Evolutionary conservation across 2,888 invertebrate species (phyloP).

Genomic region (Cryptocheilus praepositus): DNA sequence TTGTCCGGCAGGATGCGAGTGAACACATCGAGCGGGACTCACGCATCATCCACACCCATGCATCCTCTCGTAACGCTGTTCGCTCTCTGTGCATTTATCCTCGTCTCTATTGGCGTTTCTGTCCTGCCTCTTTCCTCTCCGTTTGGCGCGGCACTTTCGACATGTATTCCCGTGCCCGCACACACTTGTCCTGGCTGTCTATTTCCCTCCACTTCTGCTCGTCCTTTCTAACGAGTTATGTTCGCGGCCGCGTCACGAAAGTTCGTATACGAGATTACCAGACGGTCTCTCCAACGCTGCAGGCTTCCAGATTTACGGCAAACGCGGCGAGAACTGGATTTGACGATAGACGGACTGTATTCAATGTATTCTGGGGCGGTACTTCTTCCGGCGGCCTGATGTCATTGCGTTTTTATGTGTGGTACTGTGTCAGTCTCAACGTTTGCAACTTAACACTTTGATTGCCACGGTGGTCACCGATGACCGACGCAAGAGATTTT

Average conservation of each 20-base stretch:
- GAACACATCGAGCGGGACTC: no score
- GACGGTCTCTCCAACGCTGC: constrained; percentile 36
- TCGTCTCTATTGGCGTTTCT: not conserved
- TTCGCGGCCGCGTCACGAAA: constrained; percentile 52
- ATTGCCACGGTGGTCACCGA: no score
- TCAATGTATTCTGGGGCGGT: no score
- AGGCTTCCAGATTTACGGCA: constrained; percentile 45
- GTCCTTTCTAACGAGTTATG: constrained; percentile 52
- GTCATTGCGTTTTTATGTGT: no score
- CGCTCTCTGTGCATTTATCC: constrained; percentile 32
- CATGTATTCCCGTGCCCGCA: constrained; percentile 17
- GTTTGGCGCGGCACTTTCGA: constrained; percentile 11
- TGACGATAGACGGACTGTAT: no score
- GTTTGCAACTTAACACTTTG: no score
- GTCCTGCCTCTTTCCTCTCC: constrained; percentile 2
- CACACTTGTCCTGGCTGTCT: not conserved
- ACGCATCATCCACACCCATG: no score
- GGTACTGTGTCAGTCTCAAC: no score
- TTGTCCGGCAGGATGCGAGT: constrained; percentile 17
- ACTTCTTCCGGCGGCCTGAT: no score
- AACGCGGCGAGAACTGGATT: constrained; percentile 13
- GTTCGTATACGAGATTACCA: constrained; percentile 56
- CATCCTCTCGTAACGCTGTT: constrained; percentile 39
- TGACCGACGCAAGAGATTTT: no score
- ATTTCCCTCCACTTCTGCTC: constrained; percentile 9